These are phyloP conservation scores for Bursaphelenchus mucronatus DNA, from an alignment of 1,140 invertebrate genomes.

Conservation along the genomic window DNA sequence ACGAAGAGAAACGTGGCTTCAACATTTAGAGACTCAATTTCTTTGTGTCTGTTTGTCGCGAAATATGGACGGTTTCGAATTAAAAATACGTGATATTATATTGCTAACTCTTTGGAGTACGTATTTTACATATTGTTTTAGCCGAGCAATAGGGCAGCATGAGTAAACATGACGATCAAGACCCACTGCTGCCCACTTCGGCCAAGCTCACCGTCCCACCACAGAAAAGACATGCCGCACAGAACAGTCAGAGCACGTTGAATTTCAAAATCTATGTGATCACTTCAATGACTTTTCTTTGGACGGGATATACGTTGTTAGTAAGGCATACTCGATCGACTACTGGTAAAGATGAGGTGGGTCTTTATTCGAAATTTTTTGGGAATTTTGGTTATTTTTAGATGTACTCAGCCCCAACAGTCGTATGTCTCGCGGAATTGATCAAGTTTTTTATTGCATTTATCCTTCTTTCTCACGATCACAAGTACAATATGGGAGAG, in stretches of 20 bases:
- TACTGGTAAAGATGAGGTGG: slow-evolving; percentile 29
- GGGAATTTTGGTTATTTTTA: slow-evolving; percentile 18
- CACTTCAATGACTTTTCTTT: slow-evolving; percentile 50
- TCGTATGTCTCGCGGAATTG: slow-evolving; percentile 55
- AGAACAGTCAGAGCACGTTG: not conserved
- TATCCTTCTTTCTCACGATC: slow-evolving; percentile 35
- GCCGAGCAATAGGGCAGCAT: not conserved
- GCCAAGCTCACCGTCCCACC: not conserved
- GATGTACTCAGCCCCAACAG: slow-evolving; percentile 51
- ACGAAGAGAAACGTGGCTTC: too few species aligned
- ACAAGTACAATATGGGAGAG: slow-evolving; percentile 10
- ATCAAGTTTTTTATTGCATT: slow-evolving; percentile 50
- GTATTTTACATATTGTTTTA: too few species aligned
- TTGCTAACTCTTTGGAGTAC: too few species aligned
- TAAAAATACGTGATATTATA: too few species aligned
- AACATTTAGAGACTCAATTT: too few species aligned
- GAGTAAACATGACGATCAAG: slow-evolving; percentile 19
- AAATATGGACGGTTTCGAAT: too few species aligned
- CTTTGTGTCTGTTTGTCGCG: too few species aligned
- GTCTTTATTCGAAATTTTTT: not conserved
- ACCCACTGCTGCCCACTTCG: slow-evolving; percentile 30
- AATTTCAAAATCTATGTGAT: slow-evolving; percentile 55
- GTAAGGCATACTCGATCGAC: slow-evolving; percentile 44
- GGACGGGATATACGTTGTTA: slow-evolving; percentile 55
- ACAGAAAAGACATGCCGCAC: slow-evolving; percentile 1